These are phyloP conservation scores for Steromphala cineraria DNA, from an alignment of 2,888 invertebrate species.

Conservation along the genomic window DNA sequence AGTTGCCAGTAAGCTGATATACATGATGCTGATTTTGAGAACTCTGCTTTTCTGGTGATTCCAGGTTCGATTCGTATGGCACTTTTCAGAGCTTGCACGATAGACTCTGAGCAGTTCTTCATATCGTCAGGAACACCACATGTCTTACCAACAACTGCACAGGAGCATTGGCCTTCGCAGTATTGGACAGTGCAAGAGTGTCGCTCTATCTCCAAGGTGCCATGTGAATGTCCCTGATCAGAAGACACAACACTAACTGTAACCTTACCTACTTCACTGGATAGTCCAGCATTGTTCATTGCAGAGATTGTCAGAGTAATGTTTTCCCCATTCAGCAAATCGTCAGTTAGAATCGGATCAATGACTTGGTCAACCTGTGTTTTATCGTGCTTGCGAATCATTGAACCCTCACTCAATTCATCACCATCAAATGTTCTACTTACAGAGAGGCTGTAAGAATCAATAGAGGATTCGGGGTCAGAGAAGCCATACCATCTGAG, in stretches of 20 bases:
- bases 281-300: neutral
- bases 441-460: constrained; percentile 34
- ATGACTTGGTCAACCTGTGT: neutral
- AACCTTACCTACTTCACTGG: neutral
- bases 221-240: neutral
- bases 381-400: neutral
- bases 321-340: neutral
- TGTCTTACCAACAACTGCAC: constrained; percentile 34
- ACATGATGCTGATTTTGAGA: constrained; percentile 34
- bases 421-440: constrained; percentile 30
- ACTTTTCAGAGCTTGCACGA: neutral
- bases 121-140: constrained; percentile 24
- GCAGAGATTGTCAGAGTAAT: constrained; percentile 1
- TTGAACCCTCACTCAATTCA: constrained; percentile 34
- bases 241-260: constrained; percentile 4
- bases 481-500: constrained; percentile 41
- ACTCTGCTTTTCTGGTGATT: neutral
- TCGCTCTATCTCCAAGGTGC: constrained; percentile 29
- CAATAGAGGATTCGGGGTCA: constrained; percentile 39
- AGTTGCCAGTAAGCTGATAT: constrained; percentile 36
- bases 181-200: constrained; percentile 39
- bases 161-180: constrained; percentile 42
- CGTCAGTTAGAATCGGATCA: neutral
- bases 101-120: constrained; percentile 1
- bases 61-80: neutral